A percentile compares a stretch with the other conserved stretches of the same genome.
Conservation (phyloP, 2,888 invertebrate genomes). For the Cephus pygmeus region DNA sequence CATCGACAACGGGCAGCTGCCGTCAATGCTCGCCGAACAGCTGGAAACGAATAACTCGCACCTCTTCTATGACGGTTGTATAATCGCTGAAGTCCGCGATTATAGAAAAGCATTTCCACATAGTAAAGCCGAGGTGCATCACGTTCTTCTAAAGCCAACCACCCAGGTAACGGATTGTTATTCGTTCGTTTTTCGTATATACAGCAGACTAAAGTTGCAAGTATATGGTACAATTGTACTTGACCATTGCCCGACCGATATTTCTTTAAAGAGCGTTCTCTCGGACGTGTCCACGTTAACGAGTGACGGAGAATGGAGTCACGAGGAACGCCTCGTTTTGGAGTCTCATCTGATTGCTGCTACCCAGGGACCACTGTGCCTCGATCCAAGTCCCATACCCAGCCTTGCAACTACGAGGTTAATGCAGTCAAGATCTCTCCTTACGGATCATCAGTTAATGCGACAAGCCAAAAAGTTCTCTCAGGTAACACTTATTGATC, state of each 20-base stretch:
- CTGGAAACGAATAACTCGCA: constrained; percentile 85
- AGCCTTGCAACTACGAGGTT: constrained; percentile 80
- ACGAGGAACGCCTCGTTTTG: constrained; percentile 80
- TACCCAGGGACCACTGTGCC: constrained; percentile 86
- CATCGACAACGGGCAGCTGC: constrained; percentile 91
- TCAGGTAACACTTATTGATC: constrained; percentile 68
- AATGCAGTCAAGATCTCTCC: constrained; percentile 79
- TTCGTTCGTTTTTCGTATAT: neutral
- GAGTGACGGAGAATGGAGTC: constrained; percentile 72
- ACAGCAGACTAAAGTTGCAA: neutral
- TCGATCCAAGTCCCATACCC: constrained; percentile 88
- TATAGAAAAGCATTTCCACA: constrained; percentile 84
- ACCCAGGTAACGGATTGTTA: constrained; percentile 74
- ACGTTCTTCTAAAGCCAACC: constrained; percentile 88
- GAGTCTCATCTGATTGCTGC: constrained; percentile 89
- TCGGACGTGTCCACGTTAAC: constrained; percentile 62
- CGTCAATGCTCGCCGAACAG: constrained; percentile 86
- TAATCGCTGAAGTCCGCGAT: constrained; percentile 91
- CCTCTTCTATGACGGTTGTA: constrained; percentile 91
- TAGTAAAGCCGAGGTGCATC: constrained; percentile 84
- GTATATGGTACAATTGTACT: neutral
- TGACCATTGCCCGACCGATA: too few relatives aligned
- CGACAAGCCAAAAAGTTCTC: constrained; percentile 83
- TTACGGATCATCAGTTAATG: constrained; percentile 80
- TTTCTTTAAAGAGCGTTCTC: constrained; percentile 56